Conservation (phyloP, 30 jellyfish, hydroid and myxozoan species). For the Aurelia aurita complex sp. Pacific region DNA sequence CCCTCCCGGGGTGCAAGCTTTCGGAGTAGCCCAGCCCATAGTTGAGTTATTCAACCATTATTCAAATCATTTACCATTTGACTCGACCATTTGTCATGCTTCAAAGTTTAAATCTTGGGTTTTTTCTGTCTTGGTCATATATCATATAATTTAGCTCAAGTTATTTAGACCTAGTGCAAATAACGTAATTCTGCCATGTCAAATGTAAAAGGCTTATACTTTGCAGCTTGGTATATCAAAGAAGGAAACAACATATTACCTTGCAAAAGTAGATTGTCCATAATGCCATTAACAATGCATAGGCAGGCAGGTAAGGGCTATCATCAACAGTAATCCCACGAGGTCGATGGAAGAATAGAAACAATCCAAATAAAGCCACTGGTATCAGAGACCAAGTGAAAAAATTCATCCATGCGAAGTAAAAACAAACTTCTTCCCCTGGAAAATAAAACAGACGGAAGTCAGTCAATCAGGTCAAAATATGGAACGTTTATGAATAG, state of each 20-base stretch:
- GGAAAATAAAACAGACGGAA: neutral
- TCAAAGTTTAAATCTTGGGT: too few relatives aligned
- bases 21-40: too few relatives aligned
- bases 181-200: too few relatives aligned
- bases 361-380: conserved; percentile 77
- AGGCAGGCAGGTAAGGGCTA: conserved; percentile 93
- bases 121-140: too few relatives aligned
- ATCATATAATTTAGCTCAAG: too few relatives aligned
- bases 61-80: too few relatives aligned
- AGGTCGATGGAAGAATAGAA: conserved; percentile 92
- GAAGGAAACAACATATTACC: conserved; percentile 30
- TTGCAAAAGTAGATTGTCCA: conserved; percentile 93
- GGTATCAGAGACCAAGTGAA: conserved; percentile 89
- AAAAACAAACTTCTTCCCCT: conserved; percentile 93
- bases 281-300: conserved; percentile 94
- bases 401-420: conserved; percentile 98
- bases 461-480: too few relatives aligned
- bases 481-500: too few relatives aligned
- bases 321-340: conserved; percentile 93
- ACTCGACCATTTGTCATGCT: too few relatives aligned
- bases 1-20: too few relatives aligned
- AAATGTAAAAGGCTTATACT: neutral
- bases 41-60: too few relatives aligned
- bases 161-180: too few relatives aligned
- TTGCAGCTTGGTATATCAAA: neutral